Evolutionary conservation across 2,113 vertebrate genomes (phyloP).

Genomic region (Diglossa brunneiventris): DNA sequence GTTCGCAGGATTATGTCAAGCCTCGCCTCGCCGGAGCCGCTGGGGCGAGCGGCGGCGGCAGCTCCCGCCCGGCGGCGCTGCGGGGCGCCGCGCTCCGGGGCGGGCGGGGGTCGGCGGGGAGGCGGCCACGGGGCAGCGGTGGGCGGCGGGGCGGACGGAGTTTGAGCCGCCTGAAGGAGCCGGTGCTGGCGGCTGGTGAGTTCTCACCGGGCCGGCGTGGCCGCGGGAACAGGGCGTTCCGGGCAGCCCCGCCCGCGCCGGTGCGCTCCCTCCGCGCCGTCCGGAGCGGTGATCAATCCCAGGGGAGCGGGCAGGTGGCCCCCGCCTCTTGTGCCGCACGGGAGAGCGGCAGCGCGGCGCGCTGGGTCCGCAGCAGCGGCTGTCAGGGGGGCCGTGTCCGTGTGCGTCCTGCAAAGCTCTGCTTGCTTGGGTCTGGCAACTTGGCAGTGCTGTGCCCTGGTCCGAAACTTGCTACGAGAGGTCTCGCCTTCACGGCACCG

Average conservation of each 20-base stretch:
- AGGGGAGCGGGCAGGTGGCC: background rate
- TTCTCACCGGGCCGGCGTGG: background rate
- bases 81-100: background rate
- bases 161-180: background rate
- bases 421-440: background rate
- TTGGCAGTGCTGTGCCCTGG: slow-evolving; percentile 34
- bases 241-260: background rate
- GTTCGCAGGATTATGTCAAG: background rate
- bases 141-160: background rate
- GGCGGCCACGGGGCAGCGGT: background rate
- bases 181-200: background rate
- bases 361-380: background rate
- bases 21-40: background rate
- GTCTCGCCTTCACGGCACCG: background rate
- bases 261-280: background rate
- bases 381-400: background rate
- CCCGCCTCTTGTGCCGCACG: background rate
- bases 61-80: background rate
- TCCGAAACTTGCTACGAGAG: slow-evolving; percentile 62
- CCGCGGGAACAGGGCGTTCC: background rate
- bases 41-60: background rate
- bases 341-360: background rate
- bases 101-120: background rate
- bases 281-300: background rate
- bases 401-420: background rate